A percentile compares a stretch with the other conserved stretches of the same genome.
These are phyloP conservation scores for Magallana gigas DNA, from an alignment of 1,140 invertebrate genomes.

Conservation along the genomic window DNA sequence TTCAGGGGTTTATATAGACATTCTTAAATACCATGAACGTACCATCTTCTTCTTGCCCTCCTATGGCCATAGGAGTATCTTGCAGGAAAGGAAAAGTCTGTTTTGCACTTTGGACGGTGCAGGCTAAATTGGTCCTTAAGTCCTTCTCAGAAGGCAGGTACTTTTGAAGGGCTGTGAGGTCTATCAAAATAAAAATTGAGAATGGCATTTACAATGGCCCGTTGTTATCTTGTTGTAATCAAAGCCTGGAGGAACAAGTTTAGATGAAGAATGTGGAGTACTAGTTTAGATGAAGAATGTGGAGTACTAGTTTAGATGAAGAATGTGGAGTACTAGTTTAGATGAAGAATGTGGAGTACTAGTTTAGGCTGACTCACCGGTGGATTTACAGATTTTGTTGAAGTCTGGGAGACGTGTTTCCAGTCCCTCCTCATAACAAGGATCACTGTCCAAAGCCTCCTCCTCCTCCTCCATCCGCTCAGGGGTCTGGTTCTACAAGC, in stretches of 20 bases:
- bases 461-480: background rate
- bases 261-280: too few relatives aligned
- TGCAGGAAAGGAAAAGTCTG: background rate
- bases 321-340: too few relatives aligned
- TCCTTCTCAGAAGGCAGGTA: constrained; percentile 8
- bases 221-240: too few relatives aligned
- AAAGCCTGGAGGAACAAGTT: too few relatives aligned
- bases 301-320: too few relatives aligned
- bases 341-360: too few relatives aligned
- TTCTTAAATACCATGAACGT: background rate
- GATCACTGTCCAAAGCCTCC: background rate
- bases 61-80: background rate
- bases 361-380: background rate
- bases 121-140: background rate
- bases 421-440: background rate
- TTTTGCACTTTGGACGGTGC: background rate
- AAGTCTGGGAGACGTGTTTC: constrained; percentile 19
- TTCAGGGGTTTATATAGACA: too few relatives aligned
- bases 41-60: background rate
- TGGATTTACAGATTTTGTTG: constrained; percentile 23
- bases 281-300: too few relatives aligned
- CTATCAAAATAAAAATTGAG: background rate
- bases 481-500: background rate
- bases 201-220: too few relatives aligned
- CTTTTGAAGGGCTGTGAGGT: background rate